A percentile compares a stretch with the other conserved stretches of the same genome.
phyloP scores from a whole-genome alignment of 2,113 vertebrate species.

The Choloepus hoffmanni region DNA sequence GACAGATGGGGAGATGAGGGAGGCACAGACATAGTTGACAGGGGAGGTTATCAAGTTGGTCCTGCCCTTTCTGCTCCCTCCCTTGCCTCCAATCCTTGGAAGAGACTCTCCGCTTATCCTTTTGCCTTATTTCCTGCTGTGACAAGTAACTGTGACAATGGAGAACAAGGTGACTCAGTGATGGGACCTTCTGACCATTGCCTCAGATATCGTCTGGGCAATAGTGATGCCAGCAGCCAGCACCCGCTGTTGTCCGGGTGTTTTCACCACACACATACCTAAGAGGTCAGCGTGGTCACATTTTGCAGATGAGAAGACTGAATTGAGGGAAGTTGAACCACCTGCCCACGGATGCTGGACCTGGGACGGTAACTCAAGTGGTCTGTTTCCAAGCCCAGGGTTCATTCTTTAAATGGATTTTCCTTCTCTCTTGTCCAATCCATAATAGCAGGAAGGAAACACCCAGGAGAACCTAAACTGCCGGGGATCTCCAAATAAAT shows the following conservation, averaged over 20 bases:
- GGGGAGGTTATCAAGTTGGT: neutral
- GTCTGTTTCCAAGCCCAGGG: neutral
- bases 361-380: neutral
- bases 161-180: neutral
- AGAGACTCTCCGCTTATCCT: neutral
- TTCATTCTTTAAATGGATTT: neutral
- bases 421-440: neutral
- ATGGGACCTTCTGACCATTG: neutral
- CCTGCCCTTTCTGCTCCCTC: neutral
- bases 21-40: neutral
- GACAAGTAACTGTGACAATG: neutral
- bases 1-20: no score
- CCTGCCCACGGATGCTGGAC: neutral
- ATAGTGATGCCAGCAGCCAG: neutral
- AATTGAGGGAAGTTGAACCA: neutral
- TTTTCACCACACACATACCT: fast-evolving
- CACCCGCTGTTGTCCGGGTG: neutral
- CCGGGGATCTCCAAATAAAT: neutral
- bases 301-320: neutral
- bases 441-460: neutral
- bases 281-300: neutral
- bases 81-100: neutral
- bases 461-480: neutral
- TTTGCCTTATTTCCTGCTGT: neutral
- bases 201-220: neutral